A percentile compares a stretch with the other conserved stretches of the same genome.
These are phyloP conservation scores for Actinia equina DNA, from an alignment of 64 coral and sea anemone genomes.

Conservation along the genomic window DNA sequence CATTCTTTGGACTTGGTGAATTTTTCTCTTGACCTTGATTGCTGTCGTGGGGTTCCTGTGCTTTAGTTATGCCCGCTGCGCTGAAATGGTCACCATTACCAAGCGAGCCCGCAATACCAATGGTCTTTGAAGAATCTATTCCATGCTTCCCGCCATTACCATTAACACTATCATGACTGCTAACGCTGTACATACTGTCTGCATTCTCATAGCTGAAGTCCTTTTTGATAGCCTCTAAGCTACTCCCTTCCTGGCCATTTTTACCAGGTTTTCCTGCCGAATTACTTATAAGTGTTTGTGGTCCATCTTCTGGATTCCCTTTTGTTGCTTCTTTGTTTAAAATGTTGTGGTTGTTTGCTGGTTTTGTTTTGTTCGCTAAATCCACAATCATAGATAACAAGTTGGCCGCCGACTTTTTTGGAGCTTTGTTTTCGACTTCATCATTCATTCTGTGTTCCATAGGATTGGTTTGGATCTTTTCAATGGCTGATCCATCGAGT, in stretches of 20 bases:
- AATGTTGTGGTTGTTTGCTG: neutral
- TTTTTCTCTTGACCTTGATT: neutral
- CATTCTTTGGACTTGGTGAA: neutral
- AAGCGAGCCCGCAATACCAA: neutral
- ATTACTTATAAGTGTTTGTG: neutral
- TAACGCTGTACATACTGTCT: neutral
- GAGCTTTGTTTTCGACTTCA: neutral
- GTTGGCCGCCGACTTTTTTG: neutral
- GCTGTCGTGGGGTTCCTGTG: neutral
- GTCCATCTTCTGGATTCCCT: neutral
- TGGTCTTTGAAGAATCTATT: neutral
- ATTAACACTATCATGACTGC: neutral
- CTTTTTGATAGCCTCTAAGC: neutral
- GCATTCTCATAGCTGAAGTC: constrained; percentile 9
- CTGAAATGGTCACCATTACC: neutral
- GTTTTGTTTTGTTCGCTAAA: neutral
- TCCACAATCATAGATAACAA: neutral
- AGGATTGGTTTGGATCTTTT: neutral
- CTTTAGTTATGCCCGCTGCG: neutral
- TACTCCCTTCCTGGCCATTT: neutral
- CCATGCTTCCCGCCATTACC: neutral
- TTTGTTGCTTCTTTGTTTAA: neutral
- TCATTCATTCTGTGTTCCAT: neutral
- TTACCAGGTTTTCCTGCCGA: neutral
- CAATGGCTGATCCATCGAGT: constrained; percentile 3